phyloP scores from a whole-genome alignment of 2,797 vertebrate species.

The Propithecus perrieri region DNA sequence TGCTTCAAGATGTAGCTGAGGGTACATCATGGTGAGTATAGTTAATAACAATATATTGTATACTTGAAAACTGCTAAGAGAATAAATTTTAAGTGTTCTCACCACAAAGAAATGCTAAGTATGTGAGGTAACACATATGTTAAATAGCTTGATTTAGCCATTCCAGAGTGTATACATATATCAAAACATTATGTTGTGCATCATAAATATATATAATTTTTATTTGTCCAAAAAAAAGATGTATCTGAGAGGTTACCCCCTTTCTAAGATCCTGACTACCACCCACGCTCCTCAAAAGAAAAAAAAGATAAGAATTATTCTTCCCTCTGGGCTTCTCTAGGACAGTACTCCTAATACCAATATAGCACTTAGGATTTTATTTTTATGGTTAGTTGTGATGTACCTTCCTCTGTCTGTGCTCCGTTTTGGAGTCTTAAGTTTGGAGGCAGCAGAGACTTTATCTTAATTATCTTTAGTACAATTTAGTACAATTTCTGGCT shows the following conservation, averaged over 20 bases:
- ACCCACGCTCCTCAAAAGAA: neutral
- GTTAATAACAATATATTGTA: neutral
- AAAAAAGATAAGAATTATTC: neutral
- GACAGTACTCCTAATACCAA: neutral
- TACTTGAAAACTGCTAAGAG: neutral
- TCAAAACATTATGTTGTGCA: neutral
- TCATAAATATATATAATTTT: neutral
- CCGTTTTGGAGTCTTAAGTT: constrained; percentile 19
- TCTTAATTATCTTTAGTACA: neutral
- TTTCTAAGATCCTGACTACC: constrained; percentile 32
- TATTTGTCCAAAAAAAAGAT: neutral
- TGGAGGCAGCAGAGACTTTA: neutral
- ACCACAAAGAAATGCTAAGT: neutral
- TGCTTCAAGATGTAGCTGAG: constrained; percentile 5
- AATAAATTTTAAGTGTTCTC: constrained; percentile 13
- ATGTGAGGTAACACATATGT: neutral
- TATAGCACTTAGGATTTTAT: neutral
- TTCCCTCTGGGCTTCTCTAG: neutral
- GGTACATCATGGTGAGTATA: neutral
- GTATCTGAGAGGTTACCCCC: neutral
- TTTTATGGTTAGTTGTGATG: neutral
- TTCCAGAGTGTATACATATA: neutral
- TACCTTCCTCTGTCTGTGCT: neutral
- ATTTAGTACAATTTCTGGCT: constrained; percentile 31
- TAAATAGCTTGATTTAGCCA: neutral